Percentiles rank a stretch among this genome's conserved stretches.
Conservation (phyloP, 2,113 vertebrate genomes). For the Ptilorrhoa leucosticta region DNA sequence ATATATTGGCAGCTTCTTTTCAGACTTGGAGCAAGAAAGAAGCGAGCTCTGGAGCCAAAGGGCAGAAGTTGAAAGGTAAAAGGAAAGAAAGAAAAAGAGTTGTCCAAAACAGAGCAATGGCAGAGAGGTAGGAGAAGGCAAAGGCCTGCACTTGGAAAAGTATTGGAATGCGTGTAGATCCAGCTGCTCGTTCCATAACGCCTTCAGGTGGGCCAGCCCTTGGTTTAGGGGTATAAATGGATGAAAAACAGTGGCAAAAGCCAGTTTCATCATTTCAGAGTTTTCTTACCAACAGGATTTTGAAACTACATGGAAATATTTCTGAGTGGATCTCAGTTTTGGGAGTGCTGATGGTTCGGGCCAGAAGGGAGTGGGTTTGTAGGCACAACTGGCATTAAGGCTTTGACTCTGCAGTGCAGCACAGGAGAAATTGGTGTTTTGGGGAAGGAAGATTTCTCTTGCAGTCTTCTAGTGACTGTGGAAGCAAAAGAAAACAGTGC, state of each 20-base stretch:
- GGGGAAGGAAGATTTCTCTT: not conserved
- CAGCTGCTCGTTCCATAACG: not conserved
- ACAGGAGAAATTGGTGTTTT: not conserved
- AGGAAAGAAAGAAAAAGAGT: not conserved
- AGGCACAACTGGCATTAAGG: not conserved
- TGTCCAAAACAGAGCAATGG: not conserved
- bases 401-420: not conserved
- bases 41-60: not conserved
- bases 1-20: not conserved
- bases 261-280: not conserved
- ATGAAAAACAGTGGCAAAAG: not conserved
- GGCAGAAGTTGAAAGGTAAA: not conserved
- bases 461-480: not conserved
- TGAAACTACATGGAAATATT: not conserved
- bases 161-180: not conserved
- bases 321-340: not conserved
- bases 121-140: not conserved
- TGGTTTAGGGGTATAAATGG: not conserved
- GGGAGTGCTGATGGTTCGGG: not conserved
- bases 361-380: not conserved
- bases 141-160: not conserved
- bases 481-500: not conserved
- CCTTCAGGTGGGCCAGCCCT: not conserved
- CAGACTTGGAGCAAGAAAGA: not conserved
- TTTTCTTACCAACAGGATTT: not conserved